Evolutionary conservation across 2,888 invertebrate species (phyloP).

Genomic region (Latheticus oryzae): DNA sequence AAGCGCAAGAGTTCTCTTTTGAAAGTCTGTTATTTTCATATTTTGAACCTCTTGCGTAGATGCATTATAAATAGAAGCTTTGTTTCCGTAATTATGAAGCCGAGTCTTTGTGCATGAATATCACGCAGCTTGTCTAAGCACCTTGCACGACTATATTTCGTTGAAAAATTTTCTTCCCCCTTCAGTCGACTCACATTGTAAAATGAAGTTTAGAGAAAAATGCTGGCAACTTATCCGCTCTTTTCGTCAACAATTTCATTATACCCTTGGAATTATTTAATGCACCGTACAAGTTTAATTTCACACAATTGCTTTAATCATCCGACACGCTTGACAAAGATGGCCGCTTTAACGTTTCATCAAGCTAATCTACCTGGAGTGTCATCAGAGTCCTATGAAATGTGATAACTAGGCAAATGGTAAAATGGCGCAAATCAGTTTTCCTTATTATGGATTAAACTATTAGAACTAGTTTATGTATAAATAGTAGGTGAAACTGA

Average conservation of each 20-base stretch:
- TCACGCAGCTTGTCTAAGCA: conserved; percentile 42
- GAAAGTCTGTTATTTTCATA: conserved; percentile 39
- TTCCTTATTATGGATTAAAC: too few relatives aligned
- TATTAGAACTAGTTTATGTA: too few relatives aligned
- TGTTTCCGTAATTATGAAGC: conserved; percentile 51
- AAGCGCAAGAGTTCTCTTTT: background rate
- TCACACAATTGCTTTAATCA: conserved; percentile 33
- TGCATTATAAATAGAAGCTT: conserved; percentile 50
- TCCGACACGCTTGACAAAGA: conserved; percentile 26
- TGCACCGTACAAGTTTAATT: conserved; percentile 27
- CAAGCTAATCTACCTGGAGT: conserved; percentile 20
- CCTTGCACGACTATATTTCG: conserved; percentile 42
- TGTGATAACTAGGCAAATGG: conserved; percentile 14
- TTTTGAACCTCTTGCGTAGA: conserved; percentile 41
- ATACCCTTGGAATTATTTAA: conserved; percentile 21
- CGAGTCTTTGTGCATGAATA: conserved; percentile 41
- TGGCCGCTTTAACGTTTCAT: conserved; percentile 25
- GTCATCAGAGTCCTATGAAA: conserved; percentile 13
- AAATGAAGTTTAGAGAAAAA: conserved; percentile 41
- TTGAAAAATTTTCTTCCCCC: conserved; percentile 41
- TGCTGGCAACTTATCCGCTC: conserved; percentile 48
- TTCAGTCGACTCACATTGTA: conserved; percentile 39
- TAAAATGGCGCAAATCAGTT: conserved; percentile 12
- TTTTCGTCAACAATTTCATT: conserved; percentile 38
- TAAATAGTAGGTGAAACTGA: conserved; percentile 7